phyloP scores from a whole-genome alignment of 2,797 vertebrate genomes.

The Harpagifer antarcticus region DNA sequence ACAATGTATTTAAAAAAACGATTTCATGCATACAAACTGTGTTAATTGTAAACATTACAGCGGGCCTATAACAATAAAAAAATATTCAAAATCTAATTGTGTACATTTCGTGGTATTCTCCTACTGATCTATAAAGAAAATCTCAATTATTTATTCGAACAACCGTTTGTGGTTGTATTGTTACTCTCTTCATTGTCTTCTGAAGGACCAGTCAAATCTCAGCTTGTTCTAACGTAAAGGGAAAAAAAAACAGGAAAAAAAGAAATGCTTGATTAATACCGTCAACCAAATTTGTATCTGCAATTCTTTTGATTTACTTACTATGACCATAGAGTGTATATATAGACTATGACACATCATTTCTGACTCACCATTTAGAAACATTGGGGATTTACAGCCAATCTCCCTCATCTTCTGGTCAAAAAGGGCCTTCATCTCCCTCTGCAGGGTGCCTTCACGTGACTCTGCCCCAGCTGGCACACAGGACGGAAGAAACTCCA shows the following conservation, averaged over 20 bases:
- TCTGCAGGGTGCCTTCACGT: constrained; percentile 92
- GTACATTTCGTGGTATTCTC: constrained; percentile 19
- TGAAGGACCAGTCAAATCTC: constrained; percentile 27
- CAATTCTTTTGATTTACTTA: background rate
- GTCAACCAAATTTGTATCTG: background rate
- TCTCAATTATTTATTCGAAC: constrained; percentile 2
- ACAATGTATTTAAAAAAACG: constrained; percentile 28
- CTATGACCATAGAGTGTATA: background rate
- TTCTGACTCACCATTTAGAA: constrained; percentile 85
- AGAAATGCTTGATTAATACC: background rate
- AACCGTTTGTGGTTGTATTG: constrained; percentile 14
- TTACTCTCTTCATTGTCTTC: constrained; percentile 5
- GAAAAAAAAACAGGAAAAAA: background rate
- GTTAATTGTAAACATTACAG: constrained; percentile 60
- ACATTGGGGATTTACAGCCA: constrained; percentile 93
- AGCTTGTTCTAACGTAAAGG: constrained; percentile 50
- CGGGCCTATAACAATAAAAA: constrained; percentile 61
- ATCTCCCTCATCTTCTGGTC: constrained; percentile 95
- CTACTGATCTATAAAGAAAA: background rate
- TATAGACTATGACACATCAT: background rate
- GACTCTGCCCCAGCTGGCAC: constrained; percentile 80
- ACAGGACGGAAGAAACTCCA: constrained; percentile 78
- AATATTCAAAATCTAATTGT: constrained; percentile 33
- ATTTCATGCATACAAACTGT: constrained; percentile 44
- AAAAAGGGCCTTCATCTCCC: constrained; percentile 96